phyloP scores from a whole-genome alignment of 2,113 vertebrate genomes.

The Dicrurus megarhynchus region DNA sequence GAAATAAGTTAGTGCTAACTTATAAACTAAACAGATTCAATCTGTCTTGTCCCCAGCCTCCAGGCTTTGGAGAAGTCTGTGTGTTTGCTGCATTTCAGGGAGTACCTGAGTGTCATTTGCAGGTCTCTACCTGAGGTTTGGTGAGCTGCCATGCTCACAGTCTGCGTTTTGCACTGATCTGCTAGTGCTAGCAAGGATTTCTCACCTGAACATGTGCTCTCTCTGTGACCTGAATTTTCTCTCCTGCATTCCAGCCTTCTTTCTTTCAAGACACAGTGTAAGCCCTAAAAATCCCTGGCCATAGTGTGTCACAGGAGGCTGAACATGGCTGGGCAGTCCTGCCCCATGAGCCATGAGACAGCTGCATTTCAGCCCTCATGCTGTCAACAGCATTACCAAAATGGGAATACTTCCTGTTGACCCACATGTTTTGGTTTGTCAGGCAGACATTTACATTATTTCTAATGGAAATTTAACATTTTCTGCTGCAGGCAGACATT shows the following conservation, averaged over 20 bases:
- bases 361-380: not conserved
- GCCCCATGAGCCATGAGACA: not conserved
- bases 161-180: not conserved
- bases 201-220: accelerated
- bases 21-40: not conserved
- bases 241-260: not conserved
- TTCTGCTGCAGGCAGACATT: not conserved
- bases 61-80: accelerated
- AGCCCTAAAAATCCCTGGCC: not conserved
- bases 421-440: not conserved
- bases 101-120: not conserved
- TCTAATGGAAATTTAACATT: not conserved
- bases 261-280: not conserved
- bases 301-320: not conserved
- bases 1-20: not conserved
- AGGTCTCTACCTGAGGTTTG: not conserved
- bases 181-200: not conserved
- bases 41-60: not conserved
- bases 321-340: not conserved
- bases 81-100: not conserved
- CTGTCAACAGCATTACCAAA: not conserved
- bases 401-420: not conserved
- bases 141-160: not conserved
- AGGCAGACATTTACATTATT: not conserved
- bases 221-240: not conserved